Conservation (phyloP, 2,797 vertebrate genomes). For the Eulemur albifrons region DNA sequence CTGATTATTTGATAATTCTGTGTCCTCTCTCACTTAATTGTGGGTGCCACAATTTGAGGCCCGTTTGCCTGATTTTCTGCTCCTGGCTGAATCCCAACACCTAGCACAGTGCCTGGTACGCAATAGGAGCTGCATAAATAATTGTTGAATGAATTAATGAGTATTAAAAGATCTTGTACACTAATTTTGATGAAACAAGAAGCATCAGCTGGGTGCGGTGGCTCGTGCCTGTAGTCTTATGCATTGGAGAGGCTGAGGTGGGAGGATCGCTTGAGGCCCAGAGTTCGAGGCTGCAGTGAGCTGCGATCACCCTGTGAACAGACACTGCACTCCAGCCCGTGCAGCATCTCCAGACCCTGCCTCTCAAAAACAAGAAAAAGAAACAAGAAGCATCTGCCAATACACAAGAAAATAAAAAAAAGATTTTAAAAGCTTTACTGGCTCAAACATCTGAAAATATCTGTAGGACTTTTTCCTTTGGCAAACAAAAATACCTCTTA, state of each 20-base stretch:
- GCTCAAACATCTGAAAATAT: neutral
- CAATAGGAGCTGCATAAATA: neutral
- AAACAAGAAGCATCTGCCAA: neutral
- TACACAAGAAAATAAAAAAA: neutral
- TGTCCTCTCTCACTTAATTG: neutral
- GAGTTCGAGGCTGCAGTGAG: neutral
- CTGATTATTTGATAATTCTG: neutral
- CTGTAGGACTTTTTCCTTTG: constrained; percentile 28
- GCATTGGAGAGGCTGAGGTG: neutral
- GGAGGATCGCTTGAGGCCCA: neutral
- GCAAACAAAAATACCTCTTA: constrained; percentile 33
- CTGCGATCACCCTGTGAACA: neutral
- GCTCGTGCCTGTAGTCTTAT: neutral
- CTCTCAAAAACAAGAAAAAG: neutral
- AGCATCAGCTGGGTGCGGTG: neutral
- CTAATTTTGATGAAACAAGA: neutral
- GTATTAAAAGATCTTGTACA: neutral
- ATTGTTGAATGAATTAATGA: neutral
- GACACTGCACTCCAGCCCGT: neutral
- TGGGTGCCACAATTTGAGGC: neutral
- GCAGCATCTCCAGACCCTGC: neutral
- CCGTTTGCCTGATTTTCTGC: neutral
- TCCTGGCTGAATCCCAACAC: neutral
- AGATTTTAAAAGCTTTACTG: neutral
- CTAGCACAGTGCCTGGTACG: neutral